These are phyloP conservation scores for Thomomys bottae DNA, from an alignment of 2,113 vertebrate species.

Conservation along the genomic window DNA sequence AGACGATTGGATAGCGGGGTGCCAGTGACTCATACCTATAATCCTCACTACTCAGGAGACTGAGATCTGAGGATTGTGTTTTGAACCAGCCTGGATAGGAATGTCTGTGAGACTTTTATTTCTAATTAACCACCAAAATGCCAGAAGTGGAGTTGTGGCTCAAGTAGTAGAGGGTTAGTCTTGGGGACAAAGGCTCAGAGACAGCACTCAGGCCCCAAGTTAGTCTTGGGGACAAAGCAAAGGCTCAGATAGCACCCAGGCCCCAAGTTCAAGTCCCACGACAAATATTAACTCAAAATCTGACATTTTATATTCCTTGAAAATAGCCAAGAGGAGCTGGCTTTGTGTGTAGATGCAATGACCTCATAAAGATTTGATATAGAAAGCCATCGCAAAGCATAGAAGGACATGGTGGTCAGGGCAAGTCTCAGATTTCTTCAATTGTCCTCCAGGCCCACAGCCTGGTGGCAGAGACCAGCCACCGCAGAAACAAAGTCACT, in stretches of 20 bases:
- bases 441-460: not conserved
- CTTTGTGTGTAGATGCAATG: conserved; percentile 10
- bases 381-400: not conserved
- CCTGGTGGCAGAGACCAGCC: not conserved
- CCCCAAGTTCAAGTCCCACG: no score
- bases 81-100: no score
- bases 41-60: no score
- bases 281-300: conserved; percentile 46
- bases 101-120: no score
- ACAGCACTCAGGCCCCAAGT: no score
- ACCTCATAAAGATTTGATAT: not conserved
- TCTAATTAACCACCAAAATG: no score
- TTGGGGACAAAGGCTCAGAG: no score
- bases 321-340: not conserved
- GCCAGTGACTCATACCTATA: not conserved
- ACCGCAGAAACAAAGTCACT: not conserved
- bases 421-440: not conserved
- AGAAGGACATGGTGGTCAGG: not conserved
- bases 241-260: no score
- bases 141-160: no score
- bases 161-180: no score
- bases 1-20: conserved; percentile 3
- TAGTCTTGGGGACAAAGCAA: no score
- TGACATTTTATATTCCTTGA: not conserved
- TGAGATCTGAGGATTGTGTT: no score